A percentile compares a stretch with the other conserved stretches of the same genome.
phyloP scores from a whole-genome alignment of 2,888 invertebrate species.

The Elegia similella region DNA sequence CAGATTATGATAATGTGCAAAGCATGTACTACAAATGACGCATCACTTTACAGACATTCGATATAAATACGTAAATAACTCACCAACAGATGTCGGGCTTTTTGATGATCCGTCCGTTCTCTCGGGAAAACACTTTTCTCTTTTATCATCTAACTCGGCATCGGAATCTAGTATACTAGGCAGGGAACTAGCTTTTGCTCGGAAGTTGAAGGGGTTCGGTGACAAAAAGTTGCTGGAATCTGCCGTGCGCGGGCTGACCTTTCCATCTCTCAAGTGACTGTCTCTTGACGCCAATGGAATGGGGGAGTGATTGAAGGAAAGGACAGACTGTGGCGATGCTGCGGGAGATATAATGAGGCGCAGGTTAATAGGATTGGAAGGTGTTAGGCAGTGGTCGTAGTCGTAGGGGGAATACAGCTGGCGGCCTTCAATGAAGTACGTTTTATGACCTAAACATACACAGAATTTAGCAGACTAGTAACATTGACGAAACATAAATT shows the following conservation, averaged over 20 bases:
- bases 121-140: constrained; percentile 68
- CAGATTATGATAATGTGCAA: background rate
- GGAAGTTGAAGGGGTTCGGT: constrained; percentile 82
- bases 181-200: constrained; percentile 86
- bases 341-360: constrained; percentile 84
- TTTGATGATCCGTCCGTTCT: constrained; percentile 79
- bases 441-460: constrained; percentile 85
- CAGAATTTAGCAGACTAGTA: constrained; percentile 23
- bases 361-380: constrained; percentile 72
- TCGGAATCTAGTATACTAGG: constrained; percentile 92
- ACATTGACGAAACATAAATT: constrained; percentile 24
- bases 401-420: constrained; percentile 80
- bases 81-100: constrained; percentile 85
- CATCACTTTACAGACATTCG: constrained; percentile 4
- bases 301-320: constrained; percentile 60
- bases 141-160: constrained; percentile 82
- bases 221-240: constrained; percentile 80
- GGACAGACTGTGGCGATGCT: constrained; percentile 66
- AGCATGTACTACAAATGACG: constrained; percentile 2
- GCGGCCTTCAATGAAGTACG: constrained; percentile 92
- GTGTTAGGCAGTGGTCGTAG: constrained; percentile 62
- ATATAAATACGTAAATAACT: constrained; percentile 39
- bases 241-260: constrained; percentile 37
- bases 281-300: constrained; percentile 48
- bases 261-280: constrained; percentile 42